These are phyloP conservation scores for Pheosia gnoma DNA, from an alignment of 2,888 invertebrate species.

Conservation along the genomic window DNA sequence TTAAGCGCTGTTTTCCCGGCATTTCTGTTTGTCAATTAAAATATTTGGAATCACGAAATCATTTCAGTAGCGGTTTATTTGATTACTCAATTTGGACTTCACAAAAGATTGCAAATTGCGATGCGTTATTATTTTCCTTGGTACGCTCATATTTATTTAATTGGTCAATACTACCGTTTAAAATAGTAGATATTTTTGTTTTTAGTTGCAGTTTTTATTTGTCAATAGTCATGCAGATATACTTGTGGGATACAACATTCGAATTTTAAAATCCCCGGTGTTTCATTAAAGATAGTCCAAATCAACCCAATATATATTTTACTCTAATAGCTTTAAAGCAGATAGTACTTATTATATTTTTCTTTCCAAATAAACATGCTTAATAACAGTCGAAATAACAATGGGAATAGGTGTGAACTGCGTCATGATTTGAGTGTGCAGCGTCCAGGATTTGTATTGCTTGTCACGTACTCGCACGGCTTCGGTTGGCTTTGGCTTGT, in stretches of 20 bases:
- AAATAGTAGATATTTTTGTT: background rate
- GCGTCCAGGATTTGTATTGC: constrained; percentile 49
- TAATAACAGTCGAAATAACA: constrained; percentile 30
- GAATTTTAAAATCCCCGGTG: too few species aligned
- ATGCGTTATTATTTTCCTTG: constrained; percentile 45
- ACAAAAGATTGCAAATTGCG: constrained; percentile 58
- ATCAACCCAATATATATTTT: background rate
- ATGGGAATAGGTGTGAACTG: constrained; percentile 32
- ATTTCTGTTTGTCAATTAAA: constrained; percentile 83
- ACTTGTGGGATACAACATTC: too few species aligned
- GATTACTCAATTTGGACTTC: constrained; percentile 59
- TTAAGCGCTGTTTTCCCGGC: constrained; percentile 73
- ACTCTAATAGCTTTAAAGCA: background rate
- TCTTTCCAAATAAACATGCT: constrained; percentile 8
- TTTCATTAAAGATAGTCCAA: too few species aligned
- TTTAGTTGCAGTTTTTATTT: background rate
- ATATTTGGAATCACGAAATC: constrained; percentile 80
- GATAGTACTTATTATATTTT: background rate
- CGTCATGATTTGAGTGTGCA: constrained; percentile 33
- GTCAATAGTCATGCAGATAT: background rate
- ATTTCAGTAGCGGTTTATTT: constrained; percentile 76
- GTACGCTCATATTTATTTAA: constrained; percentile 1
- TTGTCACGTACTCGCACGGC: constrained; percentile 63
- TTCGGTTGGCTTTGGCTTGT: constrained; percentile 60
- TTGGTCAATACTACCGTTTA: background rate